phyloP scores from a whole-genome alignment of 2,797 vertebrate genomes.

The Adrianichthys oophorus region DNA sequence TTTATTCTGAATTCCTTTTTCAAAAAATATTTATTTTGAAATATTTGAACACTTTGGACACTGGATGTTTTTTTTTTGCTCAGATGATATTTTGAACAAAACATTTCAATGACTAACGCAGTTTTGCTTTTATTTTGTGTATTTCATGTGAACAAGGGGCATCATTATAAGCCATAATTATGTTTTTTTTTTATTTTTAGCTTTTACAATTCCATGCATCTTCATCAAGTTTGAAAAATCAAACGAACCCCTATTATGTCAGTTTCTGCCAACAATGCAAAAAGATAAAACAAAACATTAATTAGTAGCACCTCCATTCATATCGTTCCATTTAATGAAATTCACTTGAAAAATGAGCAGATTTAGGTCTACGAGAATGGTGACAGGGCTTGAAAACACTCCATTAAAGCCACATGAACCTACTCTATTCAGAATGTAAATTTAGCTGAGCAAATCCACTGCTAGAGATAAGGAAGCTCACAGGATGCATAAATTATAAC shows the following conservation, averaged over 20 bases:
- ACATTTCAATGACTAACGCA: no score
- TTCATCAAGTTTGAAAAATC: neutral
- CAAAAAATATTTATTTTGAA: no score
- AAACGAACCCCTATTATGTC: neutral
- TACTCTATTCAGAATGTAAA: slow-evolving; percentile 41
- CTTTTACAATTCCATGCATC: neutral
- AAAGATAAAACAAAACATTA: slow-evolving; percentile 2
- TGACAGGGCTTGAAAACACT: slow-evolving; percentile 35
- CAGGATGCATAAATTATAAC: slow-evolving; percentile 71
- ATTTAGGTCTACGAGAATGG: slow-evolving; percentile 13
- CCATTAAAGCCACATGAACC: slow-evolving; percentile 38
- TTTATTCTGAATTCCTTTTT: no score
- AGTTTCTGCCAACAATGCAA: neutral
- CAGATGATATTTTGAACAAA: no score
- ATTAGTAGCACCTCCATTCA: slow-evolving; percentile 8
- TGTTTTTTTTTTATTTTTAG: no score
- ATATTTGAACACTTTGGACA: no score
- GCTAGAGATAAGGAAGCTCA: slow-evolving; percentile 56
- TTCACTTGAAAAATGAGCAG: slow-evolving; percentile 15
- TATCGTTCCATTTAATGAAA: slow-evolving; percentile 4
- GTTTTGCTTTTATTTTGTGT: no score
- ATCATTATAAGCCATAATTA: no score
- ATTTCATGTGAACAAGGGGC: no score
- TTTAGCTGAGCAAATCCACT: slow-evolving; percentile 55
- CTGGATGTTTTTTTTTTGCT: no score